A percentile compares a stretch with the other conserved stretches of the same genome.
Conservation (phyloP, 2,113 vertebrate species). For the Ceratotherium simum region DNA sequence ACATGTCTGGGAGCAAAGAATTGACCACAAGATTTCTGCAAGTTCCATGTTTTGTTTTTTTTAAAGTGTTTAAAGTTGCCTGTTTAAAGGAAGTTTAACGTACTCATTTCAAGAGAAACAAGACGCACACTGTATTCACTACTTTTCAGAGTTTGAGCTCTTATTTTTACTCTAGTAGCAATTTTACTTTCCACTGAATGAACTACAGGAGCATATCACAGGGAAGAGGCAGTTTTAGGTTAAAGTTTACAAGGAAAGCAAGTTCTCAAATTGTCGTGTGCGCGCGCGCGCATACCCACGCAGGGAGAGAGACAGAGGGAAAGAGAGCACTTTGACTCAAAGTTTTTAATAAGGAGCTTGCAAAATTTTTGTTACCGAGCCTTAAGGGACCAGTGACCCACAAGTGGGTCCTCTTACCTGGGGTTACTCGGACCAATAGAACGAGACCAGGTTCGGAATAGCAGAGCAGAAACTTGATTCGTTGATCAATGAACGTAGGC, state of each 20-base stretch:
- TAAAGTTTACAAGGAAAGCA: not conserved
- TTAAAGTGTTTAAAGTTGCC: too few species aligned
- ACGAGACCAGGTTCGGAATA: too few species aligned
- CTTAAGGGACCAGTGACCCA: too few species aligned
- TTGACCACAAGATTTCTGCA: too few species aligned
- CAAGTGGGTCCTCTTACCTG: too few species aligned
- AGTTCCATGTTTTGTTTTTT: too few species aligned
- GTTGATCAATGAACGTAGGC: too few species aligned
- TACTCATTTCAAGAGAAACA: slow-evolving; percentile 1
- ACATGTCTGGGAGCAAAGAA: too few species aligned
- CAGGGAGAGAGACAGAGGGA: not conserved
- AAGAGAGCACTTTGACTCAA: not conserved
- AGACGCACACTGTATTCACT: not conserved
- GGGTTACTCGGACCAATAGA: too few species aligned
- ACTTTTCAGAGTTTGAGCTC: not conserved
- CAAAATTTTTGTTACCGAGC: not conserved
- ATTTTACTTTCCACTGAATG: not conserved
- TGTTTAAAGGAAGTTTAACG: not conserved
- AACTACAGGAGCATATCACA: not conserved
- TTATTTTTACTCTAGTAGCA: not conserved
- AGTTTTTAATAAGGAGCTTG: not conserved
- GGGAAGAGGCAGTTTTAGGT: not conserved
- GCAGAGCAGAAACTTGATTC: too few species aligned
- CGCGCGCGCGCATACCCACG: too few species aligned
- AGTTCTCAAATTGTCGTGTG: not conserved